These are phyloP conservation scores for Dicrurus megarhynchus DNA, from an alignment of 2,113 vertebrate genomes.

Conservation along the genomic window DNA sequence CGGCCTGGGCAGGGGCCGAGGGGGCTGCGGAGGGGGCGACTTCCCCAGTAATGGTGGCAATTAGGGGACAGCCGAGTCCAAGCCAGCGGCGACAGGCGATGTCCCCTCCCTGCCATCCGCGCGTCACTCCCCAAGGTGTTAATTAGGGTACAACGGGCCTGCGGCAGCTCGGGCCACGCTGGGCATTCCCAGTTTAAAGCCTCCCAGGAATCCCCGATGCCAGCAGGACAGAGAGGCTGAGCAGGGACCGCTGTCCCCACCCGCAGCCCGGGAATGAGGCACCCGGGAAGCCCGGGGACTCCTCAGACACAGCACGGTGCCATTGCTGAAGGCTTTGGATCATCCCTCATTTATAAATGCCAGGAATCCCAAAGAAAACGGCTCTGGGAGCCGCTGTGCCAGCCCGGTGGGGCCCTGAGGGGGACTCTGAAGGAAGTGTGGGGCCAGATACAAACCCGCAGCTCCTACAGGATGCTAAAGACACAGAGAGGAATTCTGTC, in stretches of 20 bases:
- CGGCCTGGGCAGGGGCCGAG: no score
- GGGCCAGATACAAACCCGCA: not conserved
- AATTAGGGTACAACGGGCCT: not conserved
- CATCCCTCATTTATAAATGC: not conserved
- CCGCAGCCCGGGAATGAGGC: not conserved
- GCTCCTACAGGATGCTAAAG: not conserved
- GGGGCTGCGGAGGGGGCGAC: no score
- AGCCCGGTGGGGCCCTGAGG: not conserved
- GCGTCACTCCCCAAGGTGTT: not conserved
- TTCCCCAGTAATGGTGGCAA: not conserved
- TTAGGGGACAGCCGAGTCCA: not conserved
- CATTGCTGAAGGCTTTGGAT: not conserved
- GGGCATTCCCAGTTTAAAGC: not conserved
- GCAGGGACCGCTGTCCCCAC: not conserved
- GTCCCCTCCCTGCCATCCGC: not conserved
- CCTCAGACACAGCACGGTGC: accelerated
- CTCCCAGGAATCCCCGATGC: not conserved
- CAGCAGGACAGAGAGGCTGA: not conserved
- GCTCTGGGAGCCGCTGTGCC: not conserved
- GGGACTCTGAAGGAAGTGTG: not conserved
- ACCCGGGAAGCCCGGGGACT: accelerated
- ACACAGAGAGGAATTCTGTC: not conserved
- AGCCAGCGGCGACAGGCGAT: not conserved
- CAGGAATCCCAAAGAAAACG: not conserved
- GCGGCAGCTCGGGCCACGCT: not conserved